Conservation (phyloP, 2,888 invertebrate species). For the Bombyx huttoni region DNA sequence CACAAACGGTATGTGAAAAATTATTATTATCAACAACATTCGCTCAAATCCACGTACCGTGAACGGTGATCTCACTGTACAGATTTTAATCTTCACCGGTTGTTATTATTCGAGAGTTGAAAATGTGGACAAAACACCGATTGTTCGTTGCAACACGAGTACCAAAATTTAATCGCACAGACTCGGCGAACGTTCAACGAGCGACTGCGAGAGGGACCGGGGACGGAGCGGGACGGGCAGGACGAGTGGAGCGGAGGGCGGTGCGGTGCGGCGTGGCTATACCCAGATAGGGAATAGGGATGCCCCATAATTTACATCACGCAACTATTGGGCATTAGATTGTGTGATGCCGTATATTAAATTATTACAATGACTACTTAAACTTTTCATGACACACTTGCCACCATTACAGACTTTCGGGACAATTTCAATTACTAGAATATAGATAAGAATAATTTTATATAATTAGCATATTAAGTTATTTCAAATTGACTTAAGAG, state of each 20-base stretch:
- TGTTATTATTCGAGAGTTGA: constrained; percentile 41
- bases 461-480: not conserved
- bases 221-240: constrained; percentile 20
- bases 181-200: constrained; percentile 51
- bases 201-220: constrained; percentile 44
- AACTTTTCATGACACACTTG: not conserved
- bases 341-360: too few species aligned
- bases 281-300: constrained; percentile 19
- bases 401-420: not conserved
- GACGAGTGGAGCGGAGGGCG: constrained; percentile 25
- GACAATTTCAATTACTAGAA: not conserved
- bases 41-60: constrained; percentile 58
- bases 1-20: constrained; percentile 59
- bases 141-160: constrained; percentile 23
- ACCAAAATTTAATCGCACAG: constrained; percentile 40
- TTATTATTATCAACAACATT: constrained; percentile 47
- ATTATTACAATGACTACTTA: not conserved
- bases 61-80: constrained; percentile 63
- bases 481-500: not conserved
- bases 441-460: not conserved
- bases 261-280: constrained; percentile 15
- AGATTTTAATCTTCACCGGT: constrained; percentile 44
- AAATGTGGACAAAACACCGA: constrained; percentile 56
- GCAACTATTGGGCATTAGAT: too few species aligned
- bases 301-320: constrained; percentile 6